Percentiles rank a stretch among this genome's conserved stretches.
These are phyloP conservation scores for Acanthopleura granulata DNA, from an alignment of 2,888 invertebrate genomes.

Conservation along the genomic window DNA sequence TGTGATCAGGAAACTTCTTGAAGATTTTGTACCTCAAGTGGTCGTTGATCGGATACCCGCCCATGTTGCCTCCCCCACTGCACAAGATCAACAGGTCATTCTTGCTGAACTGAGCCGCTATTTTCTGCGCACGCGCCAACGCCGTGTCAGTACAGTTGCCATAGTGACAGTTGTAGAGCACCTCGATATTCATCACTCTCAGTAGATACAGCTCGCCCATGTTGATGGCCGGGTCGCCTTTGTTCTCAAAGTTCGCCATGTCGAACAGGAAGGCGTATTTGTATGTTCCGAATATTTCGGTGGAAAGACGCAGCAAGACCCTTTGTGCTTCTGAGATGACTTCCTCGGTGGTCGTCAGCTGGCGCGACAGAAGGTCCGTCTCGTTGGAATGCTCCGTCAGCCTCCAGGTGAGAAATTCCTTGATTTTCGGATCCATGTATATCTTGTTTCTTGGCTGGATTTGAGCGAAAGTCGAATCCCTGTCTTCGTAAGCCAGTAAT, in stretches of 20 bases:
- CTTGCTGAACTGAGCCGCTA: constrained; percentile 10
- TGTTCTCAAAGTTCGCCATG: constrained; percentile 34
- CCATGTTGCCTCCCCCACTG: constrained; percentile 40
- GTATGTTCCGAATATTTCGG: constrained; percentile 23
- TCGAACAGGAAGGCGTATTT: constrained; percentile 36
- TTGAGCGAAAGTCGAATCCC: background rate
- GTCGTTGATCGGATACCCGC: constrained; percentile 22
- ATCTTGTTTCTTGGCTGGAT: background rate
- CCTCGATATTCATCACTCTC: constrained; percentile 22
- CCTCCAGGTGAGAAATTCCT: constrained; percentile 1
- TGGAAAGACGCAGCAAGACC: constrained; percentile 29
- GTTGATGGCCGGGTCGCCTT: constrained; percentile 38
- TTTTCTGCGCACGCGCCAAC: constrained; percentile 14
- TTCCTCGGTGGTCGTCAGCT: constrained; percentile 24
- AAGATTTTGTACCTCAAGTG: constrained; percentile 10
- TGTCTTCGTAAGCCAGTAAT: constrained; percentile 5
- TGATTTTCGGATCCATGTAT: background rate
- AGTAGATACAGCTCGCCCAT: constrained; percentile 32
- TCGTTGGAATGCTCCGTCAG: constrained; percentile 8
- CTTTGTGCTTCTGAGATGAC: constrained; percentile 32
- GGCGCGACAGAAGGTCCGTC: constrained; percentile 22
- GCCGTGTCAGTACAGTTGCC: background rate
- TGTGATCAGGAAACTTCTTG: constrained; percentile 22
- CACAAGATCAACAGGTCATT: constrained; percentile 33
- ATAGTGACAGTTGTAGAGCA: constrained; percentile 22